A percentile compares a stretch with the other conserved stretches of the same genome.
These are phyloP conservation scores for Acronicta psi DNA, from an alignment of 2,888 invertebrate genomes.

Conservation along the genomic window DNA sequence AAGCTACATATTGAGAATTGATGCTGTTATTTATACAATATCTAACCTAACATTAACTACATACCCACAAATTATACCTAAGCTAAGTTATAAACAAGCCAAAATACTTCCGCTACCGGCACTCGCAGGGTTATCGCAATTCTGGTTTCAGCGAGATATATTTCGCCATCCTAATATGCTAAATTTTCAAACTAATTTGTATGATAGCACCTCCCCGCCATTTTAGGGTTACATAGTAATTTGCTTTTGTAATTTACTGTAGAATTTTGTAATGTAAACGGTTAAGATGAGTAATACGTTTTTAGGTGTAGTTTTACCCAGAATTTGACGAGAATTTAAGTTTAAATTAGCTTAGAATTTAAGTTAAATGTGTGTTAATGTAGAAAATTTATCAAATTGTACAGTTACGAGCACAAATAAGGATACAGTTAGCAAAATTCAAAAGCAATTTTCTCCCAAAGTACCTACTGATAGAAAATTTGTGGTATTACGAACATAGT, in stretches of 20 bases:
- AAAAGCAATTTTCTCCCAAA: no score
- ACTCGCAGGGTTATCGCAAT: conserved; percentile 7
- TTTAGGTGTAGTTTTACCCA: conserved; percentile 13
- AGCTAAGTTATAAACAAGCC: conserved; percentile 12
- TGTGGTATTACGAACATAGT: no score
- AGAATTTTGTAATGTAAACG: conserved; percentile 41
- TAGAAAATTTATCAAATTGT: neutral
- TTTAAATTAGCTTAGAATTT: conserved; percentile 23
- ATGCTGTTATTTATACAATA: no score
- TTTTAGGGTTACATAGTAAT: conserved; percentile 33
- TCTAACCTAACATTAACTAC: no score
- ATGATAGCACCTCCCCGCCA: conserved; percentile 29
- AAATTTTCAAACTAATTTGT: conserved; percentile 54
- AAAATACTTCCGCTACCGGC: conserved; percentile 23
- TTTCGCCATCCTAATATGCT: conserved; percentile 31
- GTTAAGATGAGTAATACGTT: conserved; percentile 41
- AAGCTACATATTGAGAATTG: no score
- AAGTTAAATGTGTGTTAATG: conserved; percentile 17
- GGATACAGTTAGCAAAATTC: no score
- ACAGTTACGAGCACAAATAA: neutral
- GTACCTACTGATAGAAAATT: no score
- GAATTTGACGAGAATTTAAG: conserved; percentile 11
- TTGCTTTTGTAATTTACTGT: conserved; percentile 47
- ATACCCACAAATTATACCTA: conserved; percentile 9
- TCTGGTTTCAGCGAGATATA: conserved; percentile 30